Percentiles rank a stretch among this genome's conserved stretches.
phyloP scores from a whole-genome alignment of 2,888 invertebrate genomes.

The Troides oblongomaculatus region DNA sequence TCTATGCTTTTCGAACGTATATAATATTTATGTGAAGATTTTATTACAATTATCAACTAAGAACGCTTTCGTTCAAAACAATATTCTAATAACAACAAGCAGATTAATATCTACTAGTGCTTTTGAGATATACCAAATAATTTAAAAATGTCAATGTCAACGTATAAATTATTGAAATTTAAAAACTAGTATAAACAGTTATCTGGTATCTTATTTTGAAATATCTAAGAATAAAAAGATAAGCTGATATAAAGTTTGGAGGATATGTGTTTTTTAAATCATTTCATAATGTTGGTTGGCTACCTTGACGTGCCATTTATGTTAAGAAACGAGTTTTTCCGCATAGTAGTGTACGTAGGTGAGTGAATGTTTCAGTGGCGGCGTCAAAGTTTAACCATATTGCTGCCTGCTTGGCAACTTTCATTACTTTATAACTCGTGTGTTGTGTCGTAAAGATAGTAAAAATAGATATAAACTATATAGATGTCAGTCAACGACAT shows the following conservation, averaged over 20 bases:
- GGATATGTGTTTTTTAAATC: background rate
- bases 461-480: conserved; percentile 26
- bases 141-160: background rate
- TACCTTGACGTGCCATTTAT: background rate
- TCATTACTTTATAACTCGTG: conserved; percentile 20
- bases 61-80: too few relatives aligned
- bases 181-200: background rate
- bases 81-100: too few relatives aligned
- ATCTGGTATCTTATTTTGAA: background rate
- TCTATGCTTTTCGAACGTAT: too few relatives aligned
- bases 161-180: background rate
- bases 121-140: background rate
- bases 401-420: conserved; percentile 25
- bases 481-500: conserved; percentile 42
- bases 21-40: too few relatives aligned
- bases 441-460: conserved; percentile 31
- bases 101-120: too few relatives aligned
- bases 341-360: background rate
- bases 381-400: background rate
- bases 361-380: too few relatives aligned
- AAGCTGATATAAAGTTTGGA: background rate
- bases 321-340: background rate
- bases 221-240: background rate
- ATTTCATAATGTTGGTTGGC: background rate
- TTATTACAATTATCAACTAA: too few relatives aligned